Base-by-base conservation (phyloP, 37 sponge, comb jelly and placozoan genomes). In the Ianthella basta region DNA sequence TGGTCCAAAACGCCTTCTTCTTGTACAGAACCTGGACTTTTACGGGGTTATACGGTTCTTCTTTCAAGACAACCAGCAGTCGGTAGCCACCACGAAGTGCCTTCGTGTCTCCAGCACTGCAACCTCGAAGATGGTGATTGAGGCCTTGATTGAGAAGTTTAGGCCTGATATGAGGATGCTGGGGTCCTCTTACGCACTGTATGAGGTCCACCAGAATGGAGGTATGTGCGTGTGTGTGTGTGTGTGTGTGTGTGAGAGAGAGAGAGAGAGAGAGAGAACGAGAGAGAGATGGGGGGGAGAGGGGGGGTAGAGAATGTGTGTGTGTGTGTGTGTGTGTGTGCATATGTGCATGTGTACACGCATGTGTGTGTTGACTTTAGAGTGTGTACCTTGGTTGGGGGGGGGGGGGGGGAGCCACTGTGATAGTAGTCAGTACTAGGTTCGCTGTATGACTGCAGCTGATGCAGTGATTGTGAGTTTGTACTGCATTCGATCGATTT, bases 21-120 rank as follows among this genome's bases (percentile, higher is more conserved):
- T 61, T 3, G 29, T 0, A 33, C 82, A 93, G 94, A 84, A 84
- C 24, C 82, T 90, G 25, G 93, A 92, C 84, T 95, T 95, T 60
- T 86, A 85, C 20, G 96, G 96, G 14, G 89, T 95, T 13, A 90
- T 95, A 82, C 88, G 91, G 74, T 95, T 95, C 80, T 95, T 86
- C 65, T 93, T 83, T 87, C 90, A 93, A 59, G 88, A 88, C 56
- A 56, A 75, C 23, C 67, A 75, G 25, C 55, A 87, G 80, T 72
- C 82, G 18, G 91, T 92, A 56, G 87, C 87, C 57, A 88, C 91
- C 79, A 65, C 87, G 3, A 95, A 95, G 79, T 95, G 96, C 36
- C 83, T 92, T 44, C 77, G 93, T 3, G 96, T 95, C 32, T 80
- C 88, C 78, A 92, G 83, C 80, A 87, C 84, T 0, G 92, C 90